Evolutionary conservation across 2,888 invertebrate species (phyloP).

Genomic region (Pantelozetes paolii): DNA sequence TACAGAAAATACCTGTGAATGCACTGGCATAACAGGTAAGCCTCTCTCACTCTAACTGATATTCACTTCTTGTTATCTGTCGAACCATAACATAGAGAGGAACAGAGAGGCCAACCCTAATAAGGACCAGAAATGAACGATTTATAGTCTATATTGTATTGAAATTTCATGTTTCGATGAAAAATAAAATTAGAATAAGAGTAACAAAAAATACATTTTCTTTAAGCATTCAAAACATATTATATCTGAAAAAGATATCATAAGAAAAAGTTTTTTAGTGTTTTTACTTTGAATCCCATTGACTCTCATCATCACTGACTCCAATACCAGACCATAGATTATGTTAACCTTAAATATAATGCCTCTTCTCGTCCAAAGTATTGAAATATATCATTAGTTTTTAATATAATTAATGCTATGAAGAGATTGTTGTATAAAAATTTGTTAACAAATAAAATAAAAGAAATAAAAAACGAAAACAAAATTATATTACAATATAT

Average conservation of each 20-base stretch:
- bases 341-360: too few relatives aligned
- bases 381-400: too few relatives aligned
- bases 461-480: too few relatives aligned
- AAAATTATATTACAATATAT: too few relatives aligned
- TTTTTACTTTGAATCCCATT: too few relatives aligned
- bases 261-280: too few relatives aligned
- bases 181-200: neutral
- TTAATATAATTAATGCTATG: too few relatives aligned
- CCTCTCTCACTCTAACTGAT: neutral
- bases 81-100: neutral
- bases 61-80: constrained; percentile 8
- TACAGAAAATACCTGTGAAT: neutral
- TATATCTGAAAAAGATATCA: neutral
- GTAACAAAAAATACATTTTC: neutral
- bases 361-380: too few relatives aligned
- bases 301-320: too few relatives aligned
- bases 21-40: constrained; percentile 22
- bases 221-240: neutral
- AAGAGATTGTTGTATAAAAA: too few relatives aligned
- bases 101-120: constrained; percentile 15
- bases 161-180: neutral
- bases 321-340: too few relatives aligned
- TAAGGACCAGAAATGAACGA: constrained; percentile 6
- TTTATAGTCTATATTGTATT: neutral
- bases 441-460: too few relatives aligned